Evolutionary conservation across 1,140 invertebrate genomes (phyloP).

Genomic region (Pseudobourletiella spinata): DNA sequence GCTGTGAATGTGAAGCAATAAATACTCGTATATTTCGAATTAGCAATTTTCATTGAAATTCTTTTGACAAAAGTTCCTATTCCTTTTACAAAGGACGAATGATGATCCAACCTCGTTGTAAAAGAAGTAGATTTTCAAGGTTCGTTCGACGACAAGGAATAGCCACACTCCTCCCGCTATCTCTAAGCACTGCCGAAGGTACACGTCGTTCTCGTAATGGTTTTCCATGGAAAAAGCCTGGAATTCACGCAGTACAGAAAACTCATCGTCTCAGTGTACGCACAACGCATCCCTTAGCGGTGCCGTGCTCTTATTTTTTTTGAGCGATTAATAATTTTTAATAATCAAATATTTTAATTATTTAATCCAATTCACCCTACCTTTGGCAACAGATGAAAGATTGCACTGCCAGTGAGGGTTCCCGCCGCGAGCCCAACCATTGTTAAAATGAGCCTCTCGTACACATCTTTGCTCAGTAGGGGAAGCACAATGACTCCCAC

Average conservation of each 20-base stretch:
- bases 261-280: too few relatives aligned
- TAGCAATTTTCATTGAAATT: not conserved
- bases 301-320: too few relatives aligned
- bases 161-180: constrained; percentile 46
- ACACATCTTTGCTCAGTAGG: constrained; percentile 49
- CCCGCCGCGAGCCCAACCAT: constrained; percentile 57
- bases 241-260: too few relatives aligned
- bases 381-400: constrained; percentile 56
- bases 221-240: constrained; percentile 43
- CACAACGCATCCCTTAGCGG: too few relatives aligned
- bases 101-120: constrained; percentile 41
- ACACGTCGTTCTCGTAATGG: constrained; percentile 39
- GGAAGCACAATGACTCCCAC: constrained; percentile 53
- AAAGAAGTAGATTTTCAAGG: constrained; percentile 46
- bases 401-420: constrained; percentile 50
- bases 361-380: constrained; percentile 39
- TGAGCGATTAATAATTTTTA: not conserved
- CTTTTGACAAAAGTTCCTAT: not conserved
- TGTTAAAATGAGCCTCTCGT: constrained; percentile 50
- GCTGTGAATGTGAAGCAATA: not conserved
- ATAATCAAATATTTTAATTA: not conserved
- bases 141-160: constrained; percentile 47
- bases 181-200: constrained; percentile 43
- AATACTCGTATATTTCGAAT: not conserved
- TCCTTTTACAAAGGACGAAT: too few relatives aligned